Evolutionary conservation across 2,888 invertebrate genomes (phyloP).

Genomic region (Magallana nippona): DNA sequence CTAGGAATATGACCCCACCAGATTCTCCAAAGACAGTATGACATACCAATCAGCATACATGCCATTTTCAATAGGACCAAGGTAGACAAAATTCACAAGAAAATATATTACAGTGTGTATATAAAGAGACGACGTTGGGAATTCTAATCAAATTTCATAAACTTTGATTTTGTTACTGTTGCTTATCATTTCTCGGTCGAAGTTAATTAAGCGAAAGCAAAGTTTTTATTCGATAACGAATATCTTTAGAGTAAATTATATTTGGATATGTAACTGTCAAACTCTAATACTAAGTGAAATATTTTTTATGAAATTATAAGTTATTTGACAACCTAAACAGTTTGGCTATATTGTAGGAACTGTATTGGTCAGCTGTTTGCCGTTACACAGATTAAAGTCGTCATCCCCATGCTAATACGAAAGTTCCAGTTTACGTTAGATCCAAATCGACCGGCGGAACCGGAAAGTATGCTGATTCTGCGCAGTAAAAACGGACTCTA

Average conservation of each 20-base stretch:
- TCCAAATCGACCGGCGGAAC: constrained; percentile 57
- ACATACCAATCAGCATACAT: constrained; percentile 62
- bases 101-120: too few relatives aligned
- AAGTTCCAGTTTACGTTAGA: constrained; percentile 63
- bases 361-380: constrained; percentile 74
- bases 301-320: neutral
- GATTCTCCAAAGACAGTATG: constrained; percentile 60
- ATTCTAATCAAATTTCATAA: too few relatives aligned
- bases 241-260: too few relatives aligned
- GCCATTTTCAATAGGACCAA: constrained; percentile 68
- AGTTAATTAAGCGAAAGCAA: too few relatives aligned
- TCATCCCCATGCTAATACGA: constrained; percentile 64
- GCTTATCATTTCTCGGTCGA: too few relatives aligned
- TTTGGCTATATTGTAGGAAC: constrained; percentile 66
- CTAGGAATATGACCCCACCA: constrained; percentile 66
- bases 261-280: too few relatives aligned
- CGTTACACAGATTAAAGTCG: constrained; percentile 67
- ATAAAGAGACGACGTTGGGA: too few relatives aligned
- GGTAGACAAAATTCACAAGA: constrained; percentile 46
- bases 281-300: neutral
- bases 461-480: constrained; percentile 60
- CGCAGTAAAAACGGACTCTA: constrained; percentile 63
- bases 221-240: too few relatives aligned
- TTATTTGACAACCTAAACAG: neutral
- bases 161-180: too few relatives aligned